Conservation (phyloP, 35 echinoderm and acorn worm genomes). For the Lytechinus pictus region DNA sequence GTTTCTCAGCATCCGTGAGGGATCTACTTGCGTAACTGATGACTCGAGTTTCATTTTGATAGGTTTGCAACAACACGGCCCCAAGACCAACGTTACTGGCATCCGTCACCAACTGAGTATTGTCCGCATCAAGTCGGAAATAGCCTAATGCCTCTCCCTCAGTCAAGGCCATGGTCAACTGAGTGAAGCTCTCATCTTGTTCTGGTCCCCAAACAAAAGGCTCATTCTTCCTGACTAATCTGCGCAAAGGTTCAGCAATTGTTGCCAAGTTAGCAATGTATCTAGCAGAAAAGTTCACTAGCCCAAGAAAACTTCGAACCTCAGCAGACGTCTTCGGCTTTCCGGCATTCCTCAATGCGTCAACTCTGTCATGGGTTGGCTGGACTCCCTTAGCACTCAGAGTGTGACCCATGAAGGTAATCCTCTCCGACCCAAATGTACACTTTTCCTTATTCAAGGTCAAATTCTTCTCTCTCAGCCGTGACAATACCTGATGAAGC, state of each 20-base stretch:
- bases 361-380: conserved; percentile 54
- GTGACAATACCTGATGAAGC: too few relatives aligned
- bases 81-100: conserved; percentile 62
- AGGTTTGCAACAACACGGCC: conserved; percentile 50
- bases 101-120: conserved; percentile 64
- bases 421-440: too few relatives aligned
- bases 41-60: conserved; percentile 52
- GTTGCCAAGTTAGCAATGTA: conserved; percentile 76
- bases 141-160: conserved; percentile 63
- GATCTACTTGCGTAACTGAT: conserved; percentile 72
- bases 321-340: conserved; percentile 56
- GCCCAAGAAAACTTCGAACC: conserved; percentile 73
- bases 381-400: too few relatives aligned
- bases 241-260: too few relatives aligned
- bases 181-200: too few relatives aligned
- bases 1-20: too few relatives aligned
- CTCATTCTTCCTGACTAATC: too few relatives aligned
- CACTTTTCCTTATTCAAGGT: too few relatives aligned
- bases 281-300: conserved; percentile 62
- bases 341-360: conserved; percentile 50
- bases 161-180: conserved; percentile 50
- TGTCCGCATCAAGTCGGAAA: conserved; percentile 53
- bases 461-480: too few relatives aligned
- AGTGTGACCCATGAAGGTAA: too few relatives aligned
- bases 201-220: too few relatives aligned